Conservation (phyloP, 2,113 vertebrate genomes). For the Alligator mississippiensis region DNA sequence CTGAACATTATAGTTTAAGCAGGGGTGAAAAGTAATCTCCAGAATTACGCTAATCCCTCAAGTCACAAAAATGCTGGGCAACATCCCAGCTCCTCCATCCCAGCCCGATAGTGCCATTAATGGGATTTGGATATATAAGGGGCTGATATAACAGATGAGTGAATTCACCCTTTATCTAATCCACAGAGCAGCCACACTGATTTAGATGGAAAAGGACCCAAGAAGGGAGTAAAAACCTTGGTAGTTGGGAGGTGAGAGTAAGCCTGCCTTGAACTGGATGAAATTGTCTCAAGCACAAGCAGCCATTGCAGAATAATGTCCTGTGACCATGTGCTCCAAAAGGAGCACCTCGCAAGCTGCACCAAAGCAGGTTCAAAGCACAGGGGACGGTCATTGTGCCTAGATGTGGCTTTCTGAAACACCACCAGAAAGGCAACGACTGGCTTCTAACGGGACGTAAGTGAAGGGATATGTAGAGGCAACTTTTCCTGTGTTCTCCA, state of each 20-base stretch:
- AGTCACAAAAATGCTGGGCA: neutral
- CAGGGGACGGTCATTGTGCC: neutral
- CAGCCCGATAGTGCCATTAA: neutral
- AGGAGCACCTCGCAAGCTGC: neutral
- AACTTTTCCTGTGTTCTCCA: neutral
- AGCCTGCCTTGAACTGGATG: neutral
- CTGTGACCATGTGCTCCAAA: neutral
- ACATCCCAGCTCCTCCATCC: neutral
- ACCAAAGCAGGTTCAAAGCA: neutral
- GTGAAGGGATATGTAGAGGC: neutral
- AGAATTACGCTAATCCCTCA: neutral
- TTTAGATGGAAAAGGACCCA: neutral
- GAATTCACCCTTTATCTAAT: neutral
- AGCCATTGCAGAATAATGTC: slow-evolving; percentile 4
- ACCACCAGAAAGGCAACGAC: neutral
- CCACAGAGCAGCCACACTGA: neutral
- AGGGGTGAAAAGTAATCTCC: neutral
- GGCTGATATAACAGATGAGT: neutral
- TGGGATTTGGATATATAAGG: neutral
- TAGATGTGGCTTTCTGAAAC: neutral
- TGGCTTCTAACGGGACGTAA: neutral
- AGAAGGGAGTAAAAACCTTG: neutral
- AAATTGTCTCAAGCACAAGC: slow-evolving; percentile 5
- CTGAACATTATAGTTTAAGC: neutral
- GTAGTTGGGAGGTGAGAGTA: neutral